phyloP scores from a whole-genome alignment of 2,888 invertebrate species.

The Itoplectis maculator region DNA sequence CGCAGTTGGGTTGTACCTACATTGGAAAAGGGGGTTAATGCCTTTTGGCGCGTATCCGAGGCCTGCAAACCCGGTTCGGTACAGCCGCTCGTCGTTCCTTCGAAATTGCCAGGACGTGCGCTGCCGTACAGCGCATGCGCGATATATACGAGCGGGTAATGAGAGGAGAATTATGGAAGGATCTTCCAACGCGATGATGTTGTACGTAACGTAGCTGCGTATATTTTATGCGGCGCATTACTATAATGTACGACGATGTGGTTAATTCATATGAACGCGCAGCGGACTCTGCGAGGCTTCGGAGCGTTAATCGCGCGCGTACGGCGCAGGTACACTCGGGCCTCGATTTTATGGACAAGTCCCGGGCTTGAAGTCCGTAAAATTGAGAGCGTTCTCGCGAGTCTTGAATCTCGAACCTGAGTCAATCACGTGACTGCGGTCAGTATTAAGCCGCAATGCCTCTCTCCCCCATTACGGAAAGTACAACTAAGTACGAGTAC shows the following conservation, averaged over 20 bases:
- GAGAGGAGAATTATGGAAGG: conserved; percentile 37
- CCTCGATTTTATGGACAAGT: too few relatives aligned
- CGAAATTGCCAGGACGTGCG: not conserved
- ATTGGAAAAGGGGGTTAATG: conserved; percentile 17
- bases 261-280: too few relatives aligned
- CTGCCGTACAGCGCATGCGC: too few relatives aligned
- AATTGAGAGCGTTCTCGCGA: too few relatives aligned
- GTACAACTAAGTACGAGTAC: too few relatives aligned
- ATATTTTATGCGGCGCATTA: conserved; percentile 9
- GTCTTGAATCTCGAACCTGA: too few relatives aligned
- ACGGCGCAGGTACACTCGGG: too few relatives aligned
- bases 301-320: conserved; percentile 7
- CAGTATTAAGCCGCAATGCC: too few relatives aligned
- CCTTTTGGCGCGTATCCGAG: conserved; percentile 11
- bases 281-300: not conserved
- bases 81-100: conserved; percentile 7
- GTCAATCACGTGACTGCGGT: too few relatives aligned
- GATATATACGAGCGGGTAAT: conserved; percentile 30
- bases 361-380: too few relatives aligned
- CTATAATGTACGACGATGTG: not conserved
- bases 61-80: not conserved
- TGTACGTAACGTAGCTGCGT: not conserved
- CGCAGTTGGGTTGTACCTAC: not conserved
- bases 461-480: too few relatives aligned
- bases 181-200: conserved; percentile 30